Base-by-base conservation (phyloP, 2,888 invertebrate species). In the Rhagophthalmus giganteus region DNA sequence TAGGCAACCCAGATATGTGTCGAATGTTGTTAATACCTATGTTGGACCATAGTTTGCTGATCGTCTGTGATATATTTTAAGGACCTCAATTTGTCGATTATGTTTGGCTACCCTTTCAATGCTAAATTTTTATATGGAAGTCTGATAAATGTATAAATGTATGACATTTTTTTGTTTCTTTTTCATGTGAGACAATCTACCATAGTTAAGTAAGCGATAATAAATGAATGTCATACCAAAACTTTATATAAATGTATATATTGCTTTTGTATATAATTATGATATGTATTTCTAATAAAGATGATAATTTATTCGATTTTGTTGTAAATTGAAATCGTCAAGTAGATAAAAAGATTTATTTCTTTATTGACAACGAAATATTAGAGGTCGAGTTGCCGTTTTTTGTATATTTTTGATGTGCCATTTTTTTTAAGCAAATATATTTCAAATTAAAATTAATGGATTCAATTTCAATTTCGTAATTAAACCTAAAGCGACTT, bases 1-100 rank as follows among this genome's bases (percentile, higher is more conserved):
- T 26, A 73, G 78, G 48, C 77, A 76, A 52, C 77, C 78, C 7
- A 64, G 71, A 61, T 68, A 70, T 48, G 67, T 70, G 40, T 63
- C 69, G 40, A 65, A 60, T 8, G 24, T 24, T 37, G 61, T 57
- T 41, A 69, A 70, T 58, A 69, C 72, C 38, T 74, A 71, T 58
- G 67, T 74, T 54, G 73, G 74, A 62, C 74, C 74, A 50, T 74
- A 65, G 66, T 59, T 59, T 42, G 25, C 31, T 34, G 40, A 55
- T 39, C 39, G 49, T 55, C 72, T 73, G 72, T 73, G 73, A 72
- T 72, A 72, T 53, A 31, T 11, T 45, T 40, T 44, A 44, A 28
- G 32, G 30, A 41, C 25, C 28, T 25, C 26, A 25, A 24, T 11
- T 26, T 37, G 9, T 37, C 25, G 13, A 27, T 10, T 24, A 13